Evolutionary conservation across 2,113 vertebrate genomes (phyloP).

Genomic region (Pyxicephalus adspersus): DNA sequence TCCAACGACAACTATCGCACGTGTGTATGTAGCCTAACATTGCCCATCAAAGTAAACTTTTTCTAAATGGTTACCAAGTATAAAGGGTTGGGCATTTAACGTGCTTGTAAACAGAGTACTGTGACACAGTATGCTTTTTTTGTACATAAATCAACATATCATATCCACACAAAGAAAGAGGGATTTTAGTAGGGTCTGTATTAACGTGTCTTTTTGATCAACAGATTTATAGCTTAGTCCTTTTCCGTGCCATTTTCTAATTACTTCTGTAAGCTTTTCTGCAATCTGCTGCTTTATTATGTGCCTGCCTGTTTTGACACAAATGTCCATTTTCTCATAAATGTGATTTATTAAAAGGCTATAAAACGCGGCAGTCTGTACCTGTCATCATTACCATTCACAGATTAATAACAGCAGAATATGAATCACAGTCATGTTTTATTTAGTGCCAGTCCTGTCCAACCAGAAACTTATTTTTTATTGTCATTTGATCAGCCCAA

Average conservation of each 20-base stretch:
- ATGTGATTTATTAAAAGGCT: not conserved
- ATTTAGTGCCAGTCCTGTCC: not conserved
- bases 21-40: too few relatives aligned
- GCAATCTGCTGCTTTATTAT: slow-evolving; percentile 13
- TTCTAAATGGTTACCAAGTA: too few relatives aligned
- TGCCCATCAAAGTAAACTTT: too few relatives aligned
- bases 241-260: slow-evolving; percentile 21
- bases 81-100: too few relatives aligned
- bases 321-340: not conserved
- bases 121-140: too few relatives aligned
- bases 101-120: too few relatives aligned
- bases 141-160: too few relatives aligned
- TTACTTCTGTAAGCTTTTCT: slow-evolving; percentile 38
- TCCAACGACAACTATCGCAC: too few relatives aligned
- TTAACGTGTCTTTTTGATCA: too few relatives aligned
- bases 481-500: not conserved
- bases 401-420: not conserved
- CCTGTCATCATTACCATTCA: not conserved
- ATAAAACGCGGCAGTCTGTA: not conserved
- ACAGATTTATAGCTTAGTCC: slow-evolving; percentile 11
- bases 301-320: not conserved
- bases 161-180: too few relatives aligned
- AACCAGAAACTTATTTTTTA: not conserved
- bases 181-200: too few relatives aligned
- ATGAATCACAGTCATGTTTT: not conserved